Conservation (phyloP, 1,140 invertebrate species). For the Dreissena rostriformis region DNA sequence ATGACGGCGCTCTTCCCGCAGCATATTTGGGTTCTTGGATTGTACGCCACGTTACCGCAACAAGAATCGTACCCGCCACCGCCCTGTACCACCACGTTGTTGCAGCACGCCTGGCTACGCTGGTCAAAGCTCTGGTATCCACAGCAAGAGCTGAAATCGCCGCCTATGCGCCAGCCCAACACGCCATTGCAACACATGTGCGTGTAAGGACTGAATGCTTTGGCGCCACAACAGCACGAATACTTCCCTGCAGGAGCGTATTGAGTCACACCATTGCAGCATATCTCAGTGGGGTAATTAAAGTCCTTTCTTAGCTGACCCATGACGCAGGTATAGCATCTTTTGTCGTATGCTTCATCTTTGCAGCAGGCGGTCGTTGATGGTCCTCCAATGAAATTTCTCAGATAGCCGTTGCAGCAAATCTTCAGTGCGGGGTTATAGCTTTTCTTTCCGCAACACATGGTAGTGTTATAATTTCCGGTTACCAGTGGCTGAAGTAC, state of each 20-base stretch:
- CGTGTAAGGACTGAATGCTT: not conserved
- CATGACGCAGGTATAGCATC: not conserved
- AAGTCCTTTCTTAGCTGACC: not conserved
- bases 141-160: not conserved
- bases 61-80: not conserved
- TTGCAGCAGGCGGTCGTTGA: not conserved
- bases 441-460: not conserved
- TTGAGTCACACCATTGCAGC: not conserved
- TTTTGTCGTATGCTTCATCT: not conserved
- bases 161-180: not conserved
- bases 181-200: not conserved
- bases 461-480: not conserved
- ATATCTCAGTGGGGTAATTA: not conserved
- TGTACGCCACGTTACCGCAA: not conserved
- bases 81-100: not conserved
- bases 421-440: not conserved
- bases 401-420: not conserved
- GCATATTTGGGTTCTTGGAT: constrained; percentile 1
- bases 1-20: not conserved
- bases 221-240: not conserved
- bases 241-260: not conserved
- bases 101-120: not conserved
- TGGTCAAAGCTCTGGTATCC: not conserved
- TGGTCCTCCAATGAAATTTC: not conserved
- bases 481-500: not conserved